Base-by-base conservation (phyloP, 2,113 vertebrate genomes). In the Notechis scutatus region DNA sequence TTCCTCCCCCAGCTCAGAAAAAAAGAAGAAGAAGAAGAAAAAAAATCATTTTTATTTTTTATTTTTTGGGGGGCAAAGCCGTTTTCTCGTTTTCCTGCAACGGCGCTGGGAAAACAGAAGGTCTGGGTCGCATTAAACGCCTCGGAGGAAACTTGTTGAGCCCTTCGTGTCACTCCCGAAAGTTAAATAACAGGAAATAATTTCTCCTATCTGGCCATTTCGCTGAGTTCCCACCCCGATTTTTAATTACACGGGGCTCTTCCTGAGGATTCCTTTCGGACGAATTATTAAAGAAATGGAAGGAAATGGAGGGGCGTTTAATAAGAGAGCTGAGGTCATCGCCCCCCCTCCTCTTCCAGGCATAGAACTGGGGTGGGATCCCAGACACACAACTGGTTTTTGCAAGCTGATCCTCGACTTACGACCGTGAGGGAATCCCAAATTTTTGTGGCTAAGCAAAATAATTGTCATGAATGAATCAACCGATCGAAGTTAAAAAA, bases 101-200 rank as follows among this genome's bases (percentile, higher is more conserved):
- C 9, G 7, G 91, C 54, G 0, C 1, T 52, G 29, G 93, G 20
- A 92, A 93, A 69, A 87, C 29, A 86, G 90, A 26, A 64, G 87
- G 90, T 10, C 0, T 89, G 54, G 90, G 88, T 64, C 0, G 55
- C 92, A 0, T 95, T 74, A 93, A 85, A 74, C 20, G 69, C 34
- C 3, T 39, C 18, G 29, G n/a, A 1, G 64, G 64, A 69, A 15
- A n/a, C 64, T 26, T 2, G 5, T 34, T 15, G 29, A 5, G 64
- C 29, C 29, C 12, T 69, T 34, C 0, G 64, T 0, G 0, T 1
- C 0, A 1, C 2, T 95, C 90, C 90, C 69, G 0, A 0, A 93
- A 93, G 91, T 93, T 95, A 93, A 96, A 96, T 74, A 96, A 97
- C 97, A 96, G 97, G 97, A 97, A 96, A 0, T 92, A 95, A 96